phyloP scores from a whole-genome alignment of 2,888 invertebrate species.

The Sthenelais limicola region DNA sequence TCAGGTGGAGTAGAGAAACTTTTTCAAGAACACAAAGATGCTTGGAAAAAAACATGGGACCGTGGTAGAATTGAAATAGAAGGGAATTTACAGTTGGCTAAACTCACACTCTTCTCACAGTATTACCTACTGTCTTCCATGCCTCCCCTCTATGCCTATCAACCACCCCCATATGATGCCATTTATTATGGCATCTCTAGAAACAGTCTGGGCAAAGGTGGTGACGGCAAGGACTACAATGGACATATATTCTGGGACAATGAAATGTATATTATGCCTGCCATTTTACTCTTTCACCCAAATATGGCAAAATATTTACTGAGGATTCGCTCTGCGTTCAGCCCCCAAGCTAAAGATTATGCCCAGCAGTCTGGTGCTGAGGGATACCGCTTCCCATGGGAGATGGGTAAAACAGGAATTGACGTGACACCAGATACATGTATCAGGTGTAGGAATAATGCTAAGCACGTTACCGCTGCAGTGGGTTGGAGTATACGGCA shows the following conservation, averaged over 20 bases:
- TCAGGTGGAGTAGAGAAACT: neutral
- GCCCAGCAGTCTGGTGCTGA: constrained; percentile 48
- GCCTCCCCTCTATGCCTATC: constrained; percentile 49
- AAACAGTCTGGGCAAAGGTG: constrained; percentile 50
- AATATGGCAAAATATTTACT: constrained; percentile 55
- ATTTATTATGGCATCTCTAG: constrained; percentile 49
- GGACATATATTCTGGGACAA: constrained; percentile 64
- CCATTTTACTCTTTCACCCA: constrained; percentile 58
- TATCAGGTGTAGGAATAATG: constrained; percentile 18
- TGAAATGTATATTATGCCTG: constrained; percentile 60
- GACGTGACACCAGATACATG: constrained; percentile 51
- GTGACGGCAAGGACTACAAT: constrained; percentile 50
- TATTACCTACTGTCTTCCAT: constrained; percentile 62
- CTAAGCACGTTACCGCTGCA: constrained; percentile 62
- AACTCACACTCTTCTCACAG: constrained; percentile 53
- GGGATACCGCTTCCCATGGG: constrained; percentile 57
- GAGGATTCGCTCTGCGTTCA: constrained; percentile 48
- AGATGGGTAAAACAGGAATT: constrained; percentile 56
- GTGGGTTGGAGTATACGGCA: constrained; percentile 64
- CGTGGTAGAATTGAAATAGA: constrained; percentile 47
- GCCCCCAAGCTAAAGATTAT: constrained; percentile 48
- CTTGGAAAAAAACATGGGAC: constrained; percentile 55
- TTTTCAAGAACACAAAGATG: constrained; percentile 46
- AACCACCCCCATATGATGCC: constrained; percentile 49
- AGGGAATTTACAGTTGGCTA: constrained; percentile 44